Evolutionary conservation across 2,888 invertebrate genomes (phyloP).

Genomic region (Drosophila macrothrix): DNA sequence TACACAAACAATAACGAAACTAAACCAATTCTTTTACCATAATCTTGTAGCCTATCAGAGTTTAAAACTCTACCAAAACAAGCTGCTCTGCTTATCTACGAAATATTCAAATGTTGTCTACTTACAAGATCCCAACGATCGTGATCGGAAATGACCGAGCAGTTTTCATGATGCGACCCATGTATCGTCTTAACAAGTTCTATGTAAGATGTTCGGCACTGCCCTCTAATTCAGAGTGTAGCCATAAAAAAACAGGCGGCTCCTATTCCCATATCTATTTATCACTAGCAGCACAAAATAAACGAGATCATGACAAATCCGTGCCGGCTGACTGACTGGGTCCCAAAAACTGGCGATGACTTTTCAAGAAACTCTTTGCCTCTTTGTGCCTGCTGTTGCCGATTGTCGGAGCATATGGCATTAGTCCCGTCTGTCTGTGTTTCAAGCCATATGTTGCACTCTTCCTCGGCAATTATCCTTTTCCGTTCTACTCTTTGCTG

Average conservation of each 20-base stretch:
- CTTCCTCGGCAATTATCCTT: conserved; percentile 77
- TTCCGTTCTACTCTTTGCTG: conserved; percentile 45
- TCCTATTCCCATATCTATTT: conserved; percentile 58
- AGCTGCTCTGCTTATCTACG: conserved; percentile 46
- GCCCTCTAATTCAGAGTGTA: conserved; percentile 56
- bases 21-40: conserved; percentile 1
- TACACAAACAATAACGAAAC: conserved; percentile 13
- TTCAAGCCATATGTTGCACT: conserved; percentile 75
- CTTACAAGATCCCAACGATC: conserved; percentile 55
- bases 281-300: conserved; percentile 64
- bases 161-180: conserved; percentile 37
- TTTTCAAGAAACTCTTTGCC: conserved; percentile 53
- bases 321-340: conserved; percentile 62
- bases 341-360: conserved; percentile 34
- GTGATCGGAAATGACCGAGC: conserved; percentile 69
- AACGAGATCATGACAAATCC: conserved; percentile 77
- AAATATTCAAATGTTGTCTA: conserved; percentile 39
- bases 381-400: conserved; percentile 64
- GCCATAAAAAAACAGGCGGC: conserved; percentile 53
- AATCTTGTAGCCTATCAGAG: conserved; percentile 54
- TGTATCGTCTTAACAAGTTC: conserved; percentile 65
- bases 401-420: conserved; percentile 42
- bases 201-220: conserved; percentile 36
- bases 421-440: conserved; percentile 38
- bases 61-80: conserved; percentile 35